A percentile compares a stretch with the other conserved stretches of the same genome.
Evolutionary conservation across 2,797 vertebrate genomes (phyloP).

Genomic region (Neosalanx taihuensis): DNA sequence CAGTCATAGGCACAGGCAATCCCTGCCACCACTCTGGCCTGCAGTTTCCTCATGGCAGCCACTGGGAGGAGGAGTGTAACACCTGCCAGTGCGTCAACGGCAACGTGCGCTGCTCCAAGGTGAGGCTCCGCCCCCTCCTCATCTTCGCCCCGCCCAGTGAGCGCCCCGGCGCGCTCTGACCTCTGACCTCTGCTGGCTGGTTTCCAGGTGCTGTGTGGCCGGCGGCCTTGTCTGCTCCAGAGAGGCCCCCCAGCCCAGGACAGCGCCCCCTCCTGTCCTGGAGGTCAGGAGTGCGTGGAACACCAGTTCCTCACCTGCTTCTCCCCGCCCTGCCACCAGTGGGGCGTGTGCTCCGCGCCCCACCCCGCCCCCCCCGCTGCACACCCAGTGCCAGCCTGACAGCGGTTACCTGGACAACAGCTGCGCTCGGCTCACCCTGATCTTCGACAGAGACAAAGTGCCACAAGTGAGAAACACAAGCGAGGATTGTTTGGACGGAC

Average conservation of each 20-base stretch:
- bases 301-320: slow-evolving; percentile 83
- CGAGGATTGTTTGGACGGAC: not conserved
- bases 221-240: slow-evolving; percentile 80
- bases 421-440: slow-evolving; percentile 89
- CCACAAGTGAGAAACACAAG: slow-evolving; percentile 76
- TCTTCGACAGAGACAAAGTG: slow-evolving; percentile 83
- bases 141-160: too few relatives aligned
- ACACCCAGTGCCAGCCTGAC: slow-evolving; percentile 83
- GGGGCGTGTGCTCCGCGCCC: slow-evolving; percentile 83
- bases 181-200: slow-evolving; percentile 1
- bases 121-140: slow-evolving; percentile 42
- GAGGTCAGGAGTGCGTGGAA: slow-evolving; percentile 79
- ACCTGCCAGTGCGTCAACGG: slow-evolving; percentile 85
- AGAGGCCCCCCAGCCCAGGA: slow-evolving; percentile 38
- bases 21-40: slow-evolving; percentile 79
- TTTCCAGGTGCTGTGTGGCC: slow-evolving; percentile 85
- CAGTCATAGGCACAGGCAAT: slow-evolving; percentile 83
- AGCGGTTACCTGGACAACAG: slow-evolving; percentile 80
- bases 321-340: slow-evolving; percentile 82
- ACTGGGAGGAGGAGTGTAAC: slow-evolving; percentile 91
- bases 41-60: slow-evolving; percentile 81
- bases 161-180: not conserved
- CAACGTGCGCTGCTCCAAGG: slow-evolving; percentile 86
- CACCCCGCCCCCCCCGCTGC: slow-evolving; percentile 59
- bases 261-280: slow-evolving; percentile 69